Base-by-base conservation (phyloP, 23 tunicate species). In the Diplosoma virens region DNA sequence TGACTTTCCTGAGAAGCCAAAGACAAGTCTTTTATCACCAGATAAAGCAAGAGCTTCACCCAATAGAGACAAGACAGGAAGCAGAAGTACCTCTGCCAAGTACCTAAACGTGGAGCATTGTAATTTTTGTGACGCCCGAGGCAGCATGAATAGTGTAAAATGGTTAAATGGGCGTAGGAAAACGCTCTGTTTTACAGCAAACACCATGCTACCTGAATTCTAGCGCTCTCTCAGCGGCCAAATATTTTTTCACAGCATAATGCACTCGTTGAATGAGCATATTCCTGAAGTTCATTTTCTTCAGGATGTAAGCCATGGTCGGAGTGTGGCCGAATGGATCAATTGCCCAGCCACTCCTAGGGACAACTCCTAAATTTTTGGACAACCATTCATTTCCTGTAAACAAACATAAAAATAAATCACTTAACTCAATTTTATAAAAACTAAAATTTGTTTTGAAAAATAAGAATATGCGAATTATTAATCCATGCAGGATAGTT, bases 221-320 rank as follows among this genome's bases (percentile, higher is more conserved):
- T 0, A 94, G 59, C 7, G 81, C 28, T 30, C 87, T 83, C 34
- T 88, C 34, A 41, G 53, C 22, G 17, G 95, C 84, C 25, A 95
- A 71, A 41, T 79, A 67, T 64, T 79, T 88, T 47, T 95, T 95
- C 30, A 95, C 92, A 36, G 79, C 75, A 54, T 95, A 95, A 47
- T 95, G 99, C 34, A 86, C 85, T 63, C 99, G 33, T 46, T 95
- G 99, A 53, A 95, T 95, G 32, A 95, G 79, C 99, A 95, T 95
- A 63, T 95, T 90, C 29, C 87, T 75, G 56, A 95, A 84, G 31
- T 88, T 75, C 86, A 85, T 85, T 33, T 74, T 79, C 47, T 95
- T 90, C 45, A 88, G 66, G 32, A 95, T 69, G 47, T 88, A 95
- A 37, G 99, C 90, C 90, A 90, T 95, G 2, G 95, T 88, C 1